Percentiles rank a stretch among this genome's conserved stretches.
Conservation (phyloP, 53 echinoderm and acorn worm species). For the Antedon mediterranea region DNA sequence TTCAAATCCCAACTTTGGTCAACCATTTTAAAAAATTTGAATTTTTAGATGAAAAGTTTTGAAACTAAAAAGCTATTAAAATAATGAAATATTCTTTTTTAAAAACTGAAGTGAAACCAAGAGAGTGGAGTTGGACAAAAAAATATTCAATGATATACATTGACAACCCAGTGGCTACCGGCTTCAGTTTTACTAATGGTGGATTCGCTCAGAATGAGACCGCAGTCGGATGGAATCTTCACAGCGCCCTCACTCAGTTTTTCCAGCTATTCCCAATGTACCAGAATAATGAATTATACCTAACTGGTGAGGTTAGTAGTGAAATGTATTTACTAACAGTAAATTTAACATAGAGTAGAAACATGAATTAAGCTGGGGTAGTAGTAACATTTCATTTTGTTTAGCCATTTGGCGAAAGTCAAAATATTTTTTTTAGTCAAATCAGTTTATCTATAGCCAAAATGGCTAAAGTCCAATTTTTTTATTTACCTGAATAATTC, state of each 20-base stretch:
- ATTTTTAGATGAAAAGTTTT: too few relatives aligned
- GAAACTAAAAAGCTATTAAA: not conserved
- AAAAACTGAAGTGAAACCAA: constrained; percentile 24
- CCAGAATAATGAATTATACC: constrained; percentile 86
- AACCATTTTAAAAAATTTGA: too few relatives aligned
- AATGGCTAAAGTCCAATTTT: too few relatives aligned
- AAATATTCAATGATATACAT: constrained; percentile 80
- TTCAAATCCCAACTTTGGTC: too few relatives aligned
- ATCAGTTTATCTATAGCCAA: too few relatives aligned
- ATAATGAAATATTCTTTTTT: not conserved
- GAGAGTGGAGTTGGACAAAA: constrained; percentile 53
- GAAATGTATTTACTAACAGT: too few relatives aligned
- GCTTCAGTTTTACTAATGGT: constrained; percentile 75
- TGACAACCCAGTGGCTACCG: constrained; percentile 84
- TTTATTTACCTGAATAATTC: too few relatives aligned
- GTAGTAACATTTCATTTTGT: too few relatives aligned
- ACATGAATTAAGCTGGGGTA: too few relatives aligned
- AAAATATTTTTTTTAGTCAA: too few relatives aligned
- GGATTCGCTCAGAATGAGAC: constrained; percentile 66
- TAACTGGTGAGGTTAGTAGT: constrained; percentile 61
- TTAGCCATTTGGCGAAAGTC: too few relatives aligned
- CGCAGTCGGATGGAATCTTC: constrained; percentile 43
- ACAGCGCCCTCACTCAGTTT: constrained; percentile 80
- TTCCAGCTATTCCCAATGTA: constrained; percentile 55
- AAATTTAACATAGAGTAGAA: too few relatives aligned